Percentiles rank a stretch among this genome's conserved stretches.
Conservation (phyloP, 2,888 invertebrate genomes). For the Sarcophaga caerulescens region DNA sequence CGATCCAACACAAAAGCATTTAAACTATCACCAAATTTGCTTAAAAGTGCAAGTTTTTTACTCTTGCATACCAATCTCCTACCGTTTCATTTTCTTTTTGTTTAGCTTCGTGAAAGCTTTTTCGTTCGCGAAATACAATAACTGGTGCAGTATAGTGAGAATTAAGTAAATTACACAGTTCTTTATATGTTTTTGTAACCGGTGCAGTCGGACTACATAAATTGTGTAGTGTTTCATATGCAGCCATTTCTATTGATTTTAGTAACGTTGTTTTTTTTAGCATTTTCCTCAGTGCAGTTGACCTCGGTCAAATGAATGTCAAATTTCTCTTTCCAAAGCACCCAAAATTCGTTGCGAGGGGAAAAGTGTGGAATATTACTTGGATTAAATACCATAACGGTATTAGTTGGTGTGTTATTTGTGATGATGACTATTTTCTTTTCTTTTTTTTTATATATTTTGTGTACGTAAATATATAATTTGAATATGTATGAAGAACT, state of each 20-base stretch:
- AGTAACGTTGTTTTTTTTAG: constrained; percentile 48
- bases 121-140: too few species aligned
- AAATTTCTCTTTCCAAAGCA: constrained; percentile 47
- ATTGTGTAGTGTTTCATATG: constrained; percentile 43
- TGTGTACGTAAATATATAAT: too few species aligned
- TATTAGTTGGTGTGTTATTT: constrained; percentile 30
- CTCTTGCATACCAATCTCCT: not conserved
- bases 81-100: too few species aligned
- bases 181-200: constrained; percentile 35
- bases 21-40: too few species aligned
- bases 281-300: constrained; percentile 46
- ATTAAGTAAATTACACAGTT: constrained; percentile 30
- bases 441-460: too few species aligned
- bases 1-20: not conserved
- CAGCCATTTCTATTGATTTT: constrained; percentile 44
- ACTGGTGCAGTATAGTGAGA: constrained; percentile 2
- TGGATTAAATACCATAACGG: constrained; percentile 25
- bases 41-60: too few species aligned
- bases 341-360: too few species aligned
- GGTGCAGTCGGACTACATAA: constrained; percentile 42
- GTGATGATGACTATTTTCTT: constrained; percentile 24
- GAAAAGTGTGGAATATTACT: too few species aligned
- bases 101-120: too few species aligned
- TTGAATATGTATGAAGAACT: too few species aligned
- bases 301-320: constrained; percentile 50